Evolutionary conservation across 2,888 invertebrate genomes (phyloP), one percentile per base, ranked within the genome.

Genomic region (Fragum whitleyi): DNA sequence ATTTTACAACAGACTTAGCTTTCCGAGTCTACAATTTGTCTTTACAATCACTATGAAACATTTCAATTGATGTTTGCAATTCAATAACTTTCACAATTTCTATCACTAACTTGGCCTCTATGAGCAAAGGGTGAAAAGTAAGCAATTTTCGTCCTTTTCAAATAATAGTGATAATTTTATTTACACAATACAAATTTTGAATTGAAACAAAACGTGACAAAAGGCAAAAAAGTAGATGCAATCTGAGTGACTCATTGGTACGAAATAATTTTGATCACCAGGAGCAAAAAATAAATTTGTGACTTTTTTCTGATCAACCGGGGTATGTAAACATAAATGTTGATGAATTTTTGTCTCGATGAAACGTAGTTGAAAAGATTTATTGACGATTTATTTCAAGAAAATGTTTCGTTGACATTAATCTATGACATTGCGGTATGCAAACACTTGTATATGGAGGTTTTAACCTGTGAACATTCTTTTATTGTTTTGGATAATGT

Each of bases 241-340:
- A 47, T 57, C 23, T 26, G 3, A 26, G 7, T 57, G 57, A 57
- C 23, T 57, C 57, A 57, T 57, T 57, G 26, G 23, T 23, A 23
- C 11, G 26, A 57, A 57, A 57, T 57, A 57, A 26, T 57, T 57
- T 57, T 57, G 57, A 26, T 57, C 2, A 23, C 57, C 57, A 29
- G 61, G 61, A 39, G 42, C 23, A 14, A 65, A 65, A 39, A 65
- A 65, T 65, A 36, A 65, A 65, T 65, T 23, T 47, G 47, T 36
- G 16, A 14, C 39, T 36, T 42, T 42, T 9, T 21, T 42, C 36
- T 9, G 62, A 6, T 36, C 62, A 62, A 62, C 62, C n/a, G 11
- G 42, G 42, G 65, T 42, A 65, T 65, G 65, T 42, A 26, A n/a
- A 65, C 32, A 29, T 61, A 32, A 32, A 61, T 61, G 61, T 61